Conservation (phyloP, 2,797 vertebrate genomes). For the Diplodus puntazzo region DNA sequence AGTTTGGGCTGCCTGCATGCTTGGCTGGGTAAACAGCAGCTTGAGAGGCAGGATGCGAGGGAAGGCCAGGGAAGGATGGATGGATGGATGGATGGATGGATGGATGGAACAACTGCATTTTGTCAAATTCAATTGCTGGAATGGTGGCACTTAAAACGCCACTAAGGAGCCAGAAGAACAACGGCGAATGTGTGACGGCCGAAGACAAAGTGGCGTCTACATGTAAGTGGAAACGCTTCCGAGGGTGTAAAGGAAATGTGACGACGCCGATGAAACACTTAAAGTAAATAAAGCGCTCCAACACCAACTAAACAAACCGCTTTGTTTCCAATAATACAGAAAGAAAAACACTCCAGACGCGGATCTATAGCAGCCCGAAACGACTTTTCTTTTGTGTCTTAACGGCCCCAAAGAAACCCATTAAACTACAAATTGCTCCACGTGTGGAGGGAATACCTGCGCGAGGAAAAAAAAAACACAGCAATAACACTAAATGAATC, state of each 20-base stretch:
- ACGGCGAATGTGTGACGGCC: constrained; percentile 10
- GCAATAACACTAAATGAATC: constrained; percentile 67
- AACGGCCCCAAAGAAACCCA: constrained; percentile 59
- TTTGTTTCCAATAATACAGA: constrained; percentile 43
- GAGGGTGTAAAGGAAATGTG: constrained; percentile 15
- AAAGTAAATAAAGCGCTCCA: constrained; percentile 38
- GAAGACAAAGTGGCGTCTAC: constrained; percentile 12
- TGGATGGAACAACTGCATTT: constrained; percentile 49
- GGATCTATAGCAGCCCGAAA: constrained; percentile 24
- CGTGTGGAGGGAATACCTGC: constrained; percentile 51
- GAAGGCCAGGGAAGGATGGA: constrained; percentile 41
- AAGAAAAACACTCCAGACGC: not conserved
- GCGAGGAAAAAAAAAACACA: not conserved
- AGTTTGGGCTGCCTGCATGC: constrained; percentile 58
- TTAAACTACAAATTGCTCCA: constrained; percentile 46
- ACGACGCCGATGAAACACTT: constrained; percentile 24
- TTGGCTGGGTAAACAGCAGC: constrained; percentile 68
- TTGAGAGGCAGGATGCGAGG: constrained; percentile 61
- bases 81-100: constrained; percentile 10
- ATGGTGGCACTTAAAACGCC: constrained; percentile 47
- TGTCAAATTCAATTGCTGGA: constrained; percentile 63
- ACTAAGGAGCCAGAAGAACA: constrained; percentile 33
- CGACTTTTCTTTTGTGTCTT: constrained; percentile 15
- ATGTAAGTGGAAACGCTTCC: not conserved
- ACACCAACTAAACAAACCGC: constrained; percentile 10